Base-by-base conservation (phyloP, 2,113 vertebrate genomes). In the Nanorana parkeri region DNA sequence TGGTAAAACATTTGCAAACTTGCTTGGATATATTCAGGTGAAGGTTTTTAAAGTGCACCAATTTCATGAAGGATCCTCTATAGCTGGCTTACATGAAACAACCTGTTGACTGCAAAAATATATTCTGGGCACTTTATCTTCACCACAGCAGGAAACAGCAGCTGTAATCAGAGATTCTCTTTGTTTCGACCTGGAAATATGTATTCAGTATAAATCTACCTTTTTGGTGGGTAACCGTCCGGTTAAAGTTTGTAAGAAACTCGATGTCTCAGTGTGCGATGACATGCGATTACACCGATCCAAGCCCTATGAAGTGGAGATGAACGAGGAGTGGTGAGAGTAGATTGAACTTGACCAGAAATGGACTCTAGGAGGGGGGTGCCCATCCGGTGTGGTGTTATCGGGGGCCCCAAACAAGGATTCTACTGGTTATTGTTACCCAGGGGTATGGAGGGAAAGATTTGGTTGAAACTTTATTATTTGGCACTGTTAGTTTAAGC, bases 171-270 rank as follows among this genome's bases (percentile, higher is more conserved):
- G 0, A 6, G 47, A 19, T 56, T 29, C 17, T 58, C 1, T 26
- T 29, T 20, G 26, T 15, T 54, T 73, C 1, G 19, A 58, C 54
- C 52, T 32, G 26, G 54, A 73, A 29, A 28, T 20, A 36, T 28
- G 1, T 4, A 7, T 23, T 16, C 65, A 84, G 88, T n/a, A 88
- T 90, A 85, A 89, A 93, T 96, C 97, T 99, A 99, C 98, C 98
- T 99, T 99, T 98, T 98, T 99, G 90, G 97, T 99, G 93, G 98
- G 97, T 91, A 99, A 98, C 87, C 98, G 96, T 98, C 98, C 98
- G 91, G 98, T 98, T 98, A 99, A 97, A 94, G 96, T 98, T 98
- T 99, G 97, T 97, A 99, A 98, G 96, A 99, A 99, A 97, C 97
- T 99, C 96, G 98, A 91, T 91, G 96, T 97, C 96, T 99, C 98